Evolutionary conservation across 1,140 invertebrate species (phyloP).

Genomic region (Lanistes nyassanus): DNA sequence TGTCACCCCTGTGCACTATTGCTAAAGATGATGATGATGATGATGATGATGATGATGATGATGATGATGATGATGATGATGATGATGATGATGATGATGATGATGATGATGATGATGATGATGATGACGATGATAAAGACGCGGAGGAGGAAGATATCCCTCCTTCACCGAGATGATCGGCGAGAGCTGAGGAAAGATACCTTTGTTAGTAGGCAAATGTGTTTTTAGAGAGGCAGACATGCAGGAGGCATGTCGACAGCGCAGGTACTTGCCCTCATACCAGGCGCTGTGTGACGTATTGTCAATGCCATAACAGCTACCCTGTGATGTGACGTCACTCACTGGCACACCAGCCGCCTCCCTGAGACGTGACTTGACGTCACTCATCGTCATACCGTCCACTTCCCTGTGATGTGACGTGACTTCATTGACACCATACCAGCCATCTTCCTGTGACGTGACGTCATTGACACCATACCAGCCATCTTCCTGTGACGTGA

Average conservation of each 20-base stretch:
- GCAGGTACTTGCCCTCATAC: not conserved
- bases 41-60: conserved; percentile 29
- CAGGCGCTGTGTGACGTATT: not conserved
- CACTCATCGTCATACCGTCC: conserved; percentile 10
- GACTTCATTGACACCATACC: too few relatives aligned
- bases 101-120: conserved; percentile 29
- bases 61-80: conserved; percentile 33
- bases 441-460: not conserved
- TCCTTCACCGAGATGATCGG: too few relatives aligned
- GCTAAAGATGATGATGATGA: conserved; percentile 29
- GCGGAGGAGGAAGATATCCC: conserved; percentile 12
- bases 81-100: conserved; percentile 35
- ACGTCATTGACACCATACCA: not conserved
- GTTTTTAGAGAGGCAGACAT: too few relatives aligned
- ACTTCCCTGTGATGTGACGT: too few relatives aligned
- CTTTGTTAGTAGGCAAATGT: too few relatives aligned
- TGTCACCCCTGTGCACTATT: too few relatives aligned
- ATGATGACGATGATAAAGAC: conserved; percentile 23
- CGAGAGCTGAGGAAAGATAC: too few relatives aligned
- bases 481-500: not conserved
- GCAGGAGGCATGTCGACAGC: too few relatives aligned
- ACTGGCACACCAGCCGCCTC: conserved; percentile 10
- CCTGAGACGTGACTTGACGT: not conserved
- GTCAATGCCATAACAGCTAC: not conserved
- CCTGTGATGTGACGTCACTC: not conserved